Evolutionary conservation across 2,113 vertebrate genomes (phyloP).

Genomic region (Lontra canadensis): DNA sequence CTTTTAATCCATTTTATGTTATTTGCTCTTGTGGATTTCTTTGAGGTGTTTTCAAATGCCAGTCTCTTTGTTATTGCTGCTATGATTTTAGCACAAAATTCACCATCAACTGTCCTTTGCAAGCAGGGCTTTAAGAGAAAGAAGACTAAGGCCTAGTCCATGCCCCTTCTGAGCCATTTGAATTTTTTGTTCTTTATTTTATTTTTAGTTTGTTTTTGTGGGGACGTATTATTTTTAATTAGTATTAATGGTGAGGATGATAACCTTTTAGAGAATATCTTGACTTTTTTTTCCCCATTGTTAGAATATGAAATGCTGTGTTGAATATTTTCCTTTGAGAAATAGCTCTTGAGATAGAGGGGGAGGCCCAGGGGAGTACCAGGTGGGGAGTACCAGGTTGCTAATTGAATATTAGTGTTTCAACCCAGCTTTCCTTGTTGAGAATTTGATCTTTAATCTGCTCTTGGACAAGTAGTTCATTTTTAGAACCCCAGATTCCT

Average conservation of each 20-base stretch:
- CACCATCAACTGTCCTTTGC: neutral
- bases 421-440: neutral
- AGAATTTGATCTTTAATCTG: constrained; percentile 2
- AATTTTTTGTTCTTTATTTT: neutral
- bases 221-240: neutral
- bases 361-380: neutral
- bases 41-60: neutral
- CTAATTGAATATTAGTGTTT: neutral
- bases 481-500: neutral
- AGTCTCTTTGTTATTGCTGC: neutral
- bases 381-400: neutral
- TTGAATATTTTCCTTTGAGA: constrained; percentile 13
- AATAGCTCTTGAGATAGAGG: neutral
- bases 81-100: neutral
- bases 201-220: neutral
- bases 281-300: neutral
- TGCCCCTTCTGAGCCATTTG: neutral
- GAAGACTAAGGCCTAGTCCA: neutral
- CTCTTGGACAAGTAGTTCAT: neutral
- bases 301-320: neutral
- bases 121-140: neutral
- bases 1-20: neutral
- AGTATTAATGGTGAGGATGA: neutral
- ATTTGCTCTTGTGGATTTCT: neutral
- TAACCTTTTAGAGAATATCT: neutral